Conservation (phyloP, 2,888 invertebrate genomes). For the Aphodius sticticus region DNA sequence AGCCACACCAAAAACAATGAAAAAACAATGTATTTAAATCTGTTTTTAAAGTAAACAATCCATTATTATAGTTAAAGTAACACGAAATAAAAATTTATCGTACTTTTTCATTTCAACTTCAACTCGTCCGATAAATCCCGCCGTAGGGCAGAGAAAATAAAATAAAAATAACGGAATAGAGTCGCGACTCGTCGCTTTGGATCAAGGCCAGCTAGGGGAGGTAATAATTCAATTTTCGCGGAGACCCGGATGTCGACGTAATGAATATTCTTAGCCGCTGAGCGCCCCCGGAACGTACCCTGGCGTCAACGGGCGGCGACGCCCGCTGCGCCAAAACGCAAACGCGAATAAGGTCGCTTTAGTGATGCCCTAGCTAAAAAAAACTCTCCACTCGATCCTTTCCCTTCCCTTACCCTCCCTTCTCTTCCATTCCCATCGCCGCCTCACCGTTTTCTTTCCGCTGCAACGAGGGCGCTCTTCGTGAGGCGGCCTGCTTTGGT, state of each 20-base stretch:
- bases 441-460: neutral
- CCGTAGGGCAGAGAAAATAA: neutral
- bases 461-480: neutral
- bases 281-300: neutral
- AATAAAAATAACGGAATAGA: neutral
- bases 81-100: neutral
- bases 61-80: too few relatives aligned
- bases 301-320: neutral
- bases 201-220: slow-evolving; percentile 27
- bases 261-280: slow-evolving; percentile 31
- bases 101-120: neutral
- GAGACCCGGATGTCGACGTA: slow-evolving; percentile 29
- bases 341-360: neutral
- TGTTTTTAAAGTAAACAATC: too few relatives aligned
- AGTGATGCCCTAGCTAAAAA: neutral
- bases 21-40: too few relatives aligned
- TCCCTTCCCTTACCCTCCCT: neutral
- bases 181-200: slow-evolving; percentile 23
- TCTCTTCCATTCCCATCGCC: neutral
- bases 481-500: neutral
- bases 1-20: too few relatives aligned
- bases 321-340: neutral
- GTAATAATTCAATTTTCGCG: slow-evolving; percentile 38
- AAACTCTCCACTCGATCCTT: neutral
- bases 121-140: neutral